Percentiles rank a stretch among this genome's conserved stretches.
phyloP scores from a whole-genome alignment of 2,113 vertebrate genomes.

The Dicentrarchus labrax region DNA sequence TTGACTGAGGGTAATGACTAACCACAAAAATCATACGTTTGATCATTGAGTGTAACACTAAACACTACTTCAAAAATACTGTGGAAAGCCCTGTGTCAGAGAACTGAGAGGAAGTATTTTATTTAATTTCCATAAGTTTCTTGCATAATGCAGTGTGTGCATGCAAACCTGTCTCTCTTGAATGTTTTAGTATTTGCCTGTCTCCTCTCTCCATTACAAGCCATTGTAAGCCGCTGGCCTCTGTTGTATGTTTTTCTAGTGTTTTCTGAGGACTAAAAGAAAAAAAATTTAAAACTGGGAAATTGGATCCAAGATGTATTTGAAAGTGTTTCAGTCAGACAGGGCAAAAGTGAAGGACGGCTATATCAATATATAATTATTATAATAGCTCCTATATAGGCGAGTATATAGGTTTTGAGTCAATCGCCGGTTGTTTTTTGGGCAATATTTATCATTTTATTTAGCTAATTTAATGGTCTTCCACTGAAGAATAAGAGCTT shows the following conservation, averaged over 20 bases:
- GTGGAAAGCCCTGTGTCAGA: background rate
- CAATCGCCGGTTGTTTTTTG: no score
- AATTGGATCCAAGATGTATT: background rate
- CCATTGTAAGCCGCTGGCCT: background rate
- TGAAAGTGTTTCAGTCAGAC: no score
- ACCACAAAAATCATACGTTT: background rate
- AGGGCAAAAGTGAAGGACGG: no score
- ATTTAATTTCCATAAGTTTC: background rate
- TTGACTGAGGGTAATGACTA: background rate
- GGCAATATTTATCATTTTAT: no score
- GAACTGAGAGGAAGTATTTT: background rate
- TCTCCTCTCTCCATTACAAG: background rate
- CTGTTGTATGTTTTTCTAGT: background rate
- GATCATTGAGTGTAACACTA: background rate
- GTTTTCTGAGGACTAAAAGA: background rate
- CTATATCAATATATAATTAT: no score
- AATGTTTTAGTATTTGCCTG: constrained; percentile 48
- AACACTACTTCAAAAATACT: background rate
- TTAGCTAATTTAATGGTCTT: no score
- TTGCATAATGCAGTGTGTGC: constrained; percentile 26
- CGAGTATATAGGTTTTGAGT: no score
- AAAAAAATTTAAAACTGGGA: background rate
- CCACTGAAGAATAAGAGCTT: no score
- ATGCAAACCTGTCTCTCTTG: constrained; percentile 7
- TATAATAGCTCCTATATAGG: no score